A percentile compares a stretch with the other conserved stretches of the same genome.
phyloP scores from a whole-genome alignment of 2,113 vertebrate genomes.

The Sardina pilchardus region DNA sequence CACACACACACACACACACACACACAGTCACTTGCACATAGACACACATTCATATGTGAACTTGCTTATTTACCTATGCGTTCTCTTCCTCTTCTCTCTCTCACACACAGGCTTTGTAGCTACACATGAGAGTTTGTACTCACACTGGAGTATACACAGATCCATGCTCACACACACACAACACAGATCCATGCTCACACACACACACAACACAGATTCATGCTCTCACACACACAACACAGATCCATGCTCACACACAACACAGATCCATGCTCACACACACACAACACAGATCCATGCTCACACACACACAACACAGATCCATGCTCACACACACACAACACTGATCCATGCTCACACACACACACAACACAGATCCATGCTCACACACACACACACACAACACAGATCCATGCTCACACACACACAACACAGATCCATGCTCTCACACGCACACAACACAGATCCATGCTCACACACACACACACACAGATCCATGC shows the following conservation, averaged over 20 bases:
- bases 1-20: conserved; percentile 57
- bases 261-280: too few species aligned
- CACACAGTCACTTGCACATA: conserved; percentile 61
- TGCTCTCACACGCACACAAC: conserved; percentile 50
- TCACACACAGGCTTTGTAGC: conserved; percentile 52
- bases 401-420: conserved; percentile 45
- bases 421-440: conserved; percentile 53
- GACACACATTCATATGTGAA: conserved; percentile 60
- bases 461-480: conserved; percentile 55
- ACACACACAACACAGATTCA: too few species aligned
- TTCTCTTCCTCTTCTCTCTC: too few species aligned
- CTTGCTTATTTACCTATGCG: conserved; percentile 60
- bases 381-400: conserved; percentile 45
- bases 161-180: conserved; percentile 62
- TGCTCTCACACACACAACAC: conserved; percentile 58
- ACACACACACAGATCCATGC: conserved; percentile 52
- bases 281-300: conserved; percentile 25
- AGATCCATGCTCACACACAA: conserved; percentile 58
- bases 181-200: conserved; percentile 55
- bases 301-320: conserved; percentile 55
- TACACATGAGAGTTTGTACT: too few species aligned
- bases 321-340: conserved; percentile 58
- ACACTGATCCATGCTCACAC: conserved; percentile 58
- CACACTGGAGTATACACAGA: conserved; percentile 58
- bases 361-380: conserved; percentile 55